A percentile compares a stretch with the other conserved stretches of the same genome.
phyloP scores from a whole-genome alignment of 2,888 invertebrate genomes.

The Chrysolina americana region DNA sequence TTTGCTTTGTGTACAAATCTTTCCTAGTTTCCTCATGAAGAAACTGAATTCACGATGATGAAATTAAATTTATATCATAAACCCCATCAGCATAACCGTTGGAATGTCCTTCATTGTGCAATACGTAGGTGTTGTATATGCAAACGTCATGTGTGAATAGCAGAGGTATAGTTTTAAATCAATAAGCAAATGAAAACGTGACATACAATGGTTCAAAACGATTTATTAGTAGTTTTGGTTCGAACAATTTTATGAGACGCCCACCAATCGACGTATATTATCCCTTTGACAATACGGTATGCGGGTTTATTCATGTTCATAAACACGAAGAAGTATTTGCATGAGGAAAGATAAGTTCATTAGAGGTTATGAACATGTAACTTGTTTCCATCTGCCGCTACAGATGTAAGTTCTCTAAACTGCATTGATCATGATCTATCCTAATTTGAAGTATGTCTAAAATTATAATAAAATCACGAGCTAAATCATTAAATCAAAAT shows the following conservation, averaged over 20 bases:
- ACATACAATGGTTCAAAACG: background rate
- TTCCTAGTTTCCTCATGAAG: no score
- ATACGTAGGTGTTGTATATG: background rate
- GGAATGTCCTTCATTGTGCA: background rate
- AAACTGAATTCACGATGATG: no score
- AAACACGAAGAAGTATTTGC: conserved; percentile 4
- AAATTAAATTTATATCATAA: no score
- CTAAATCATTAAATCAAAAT: no score
- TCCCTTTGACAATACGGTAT: conserved; percentile 7
- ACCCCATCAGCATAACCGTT: background rate
- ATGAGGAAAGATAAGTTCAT: conserved; percentile 1
- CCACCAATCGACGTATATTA: conserved; percentile 6
- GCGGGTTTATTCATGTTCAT: background rate
- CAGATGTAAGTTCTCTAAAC: background rate
- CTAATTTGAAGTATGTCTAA: no score
- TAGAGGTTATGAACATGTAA: background rate
- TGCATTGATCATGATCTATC: background rate
- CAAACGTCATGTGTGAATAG: background rate
- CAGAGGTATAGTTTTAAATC: background rate
- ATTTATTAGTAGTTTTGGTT: conserved; percentile 10
- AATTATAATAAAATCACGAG: no score
- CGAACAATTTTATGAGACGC: conserved; percentile 15
- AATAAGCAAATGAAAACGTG: conserved; percentile 5
- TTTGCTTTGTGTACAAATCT: no score
- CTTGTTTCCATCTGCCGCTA: background rate